Evolutionary conservation across 2,113 vertebrate genomes (phyloP).

Genomic region (Petroica traversi): DNA sequence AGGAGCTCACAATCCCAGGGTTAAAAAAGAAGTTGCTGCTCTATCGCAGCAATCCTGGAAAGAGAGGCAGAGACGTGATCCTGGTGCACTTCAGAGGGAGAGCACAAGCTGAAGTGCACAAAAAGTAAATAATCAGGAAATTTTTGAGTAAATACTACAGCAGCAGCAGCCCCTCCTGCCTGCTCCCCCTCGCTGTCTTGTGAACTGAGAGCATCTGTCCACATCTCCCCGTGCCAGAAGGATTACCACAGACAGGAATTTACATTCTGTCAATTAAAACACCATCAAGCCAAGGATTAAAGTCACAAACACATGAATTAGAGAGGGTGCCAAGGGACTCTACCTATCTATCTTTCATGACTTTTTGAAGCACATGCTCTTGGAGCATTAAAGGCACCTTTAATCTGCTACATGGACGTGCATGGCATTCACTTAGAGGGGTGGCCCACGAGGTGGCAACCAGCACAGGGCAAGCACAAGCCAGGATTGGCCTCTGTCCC

Average conservation of each 20-base stretch:
- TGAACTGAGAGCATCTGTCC: constrained; percentile 47
- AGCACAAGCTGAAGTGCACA: neutral
- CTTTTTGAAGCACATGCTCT: neutral
- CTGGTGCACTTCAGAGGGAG: neutral
- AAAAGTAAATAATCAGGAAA: neutral
- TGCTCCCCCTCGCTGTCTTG: neutral
- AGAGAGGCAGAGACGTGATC: neutral
- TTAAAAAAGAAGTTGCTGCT: neutral
- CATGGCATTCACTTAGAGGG: neutral
- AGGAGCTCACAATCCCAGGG: neutral
- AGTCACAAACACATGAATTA: constrained; percentile 40
- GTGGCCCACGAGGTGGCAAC: neutral
- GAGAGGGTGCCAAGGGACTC: constrained; percentile 6
- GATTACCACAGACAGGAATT: constrained; percentile 55
- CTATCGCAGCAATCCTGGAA: neutral
- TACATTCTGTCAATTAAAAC: constrained; percentile 62
- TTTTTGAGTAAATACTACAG: neutral
- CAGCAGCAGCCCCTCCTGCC: neutral
- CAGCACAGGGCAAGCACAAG: neutral
- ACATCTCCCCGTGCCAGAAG: constrained; percentile 20
- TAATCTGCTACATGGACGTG: neutral
- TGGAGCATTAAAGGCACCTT: neutral
- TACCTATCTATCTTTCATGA: constrained; percentile 8
- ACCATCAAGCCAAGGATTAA: constrained; percentile 53
- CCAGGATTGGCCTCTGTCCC: neutral